These are phyloP conservation scores for Rhynchomys soricoides DNA, from an alignment of 2,113 vertebrate genomes.

Conservation along the genomic window DNA sequence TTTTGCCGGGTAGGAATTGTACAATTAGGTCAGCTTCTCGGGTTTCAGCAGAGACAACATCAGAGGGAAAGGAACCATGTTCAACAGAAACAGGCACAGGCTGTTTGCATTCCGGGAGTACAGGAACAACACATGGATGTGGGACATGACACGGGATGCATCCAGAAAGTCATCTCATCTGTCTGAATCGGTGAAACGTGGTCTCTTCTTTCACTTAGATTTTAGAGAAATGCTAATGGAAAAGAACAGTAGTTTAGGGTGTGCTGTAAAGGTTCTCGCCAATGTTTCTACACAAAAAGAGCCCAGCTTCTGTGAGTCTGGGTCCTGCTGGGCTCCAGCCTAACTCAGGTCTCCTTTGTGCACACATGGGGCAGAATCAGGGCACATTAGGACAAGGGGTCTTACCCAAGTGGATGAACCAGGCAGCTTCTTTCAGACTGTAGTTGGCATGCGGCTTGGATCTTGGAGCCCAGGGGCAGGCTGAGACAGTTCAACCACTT, in stretches of 20 bases:
- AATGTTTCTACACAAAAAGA: background rate
- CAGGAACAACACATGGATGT: background rate
- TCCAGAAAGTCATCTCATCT: constrained; percentile 27
- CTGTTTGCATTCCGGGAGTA: constrained; percentile 37
- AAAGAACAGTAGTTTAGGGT: background rate
- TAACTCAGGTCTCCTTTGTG: constrained; percentile 28
- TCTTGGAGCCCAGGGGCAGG: background rate
- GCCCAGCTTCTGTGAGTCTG: background rate
- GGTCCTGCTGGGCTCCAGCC: background rate
- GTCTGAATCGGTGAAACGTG: background rate
- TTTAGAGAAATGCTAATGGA: constrained; percentile 38
- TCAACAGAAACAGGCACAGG: constrained; percentile 63
- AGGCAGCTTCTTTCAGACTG: background rate
- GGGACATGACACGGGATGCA: constrained; percentile 35
- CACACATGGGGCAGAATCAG: background rate
- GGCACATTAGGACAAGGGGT: background rate
- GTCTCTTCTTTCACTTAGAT: constrained; percentile 48
- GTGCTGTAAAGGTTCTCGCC: background rate
- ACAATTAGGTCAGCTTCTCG: constrained; percentile 71
- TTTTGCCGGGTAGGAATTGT: constrained; percentile 59
- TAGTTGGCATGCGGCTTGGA: background rate
- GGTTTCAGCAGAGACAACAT: constrained; percentile 60
- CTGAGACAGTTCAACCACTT: background rate
- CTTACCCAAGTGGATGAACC: background rate
- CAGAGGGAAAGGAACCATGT: constrained; percentile 68